phyloP scores from a whole-genome alignment of 1,140 invertebrate genomes.

The Lepidurus apus region DNA sequence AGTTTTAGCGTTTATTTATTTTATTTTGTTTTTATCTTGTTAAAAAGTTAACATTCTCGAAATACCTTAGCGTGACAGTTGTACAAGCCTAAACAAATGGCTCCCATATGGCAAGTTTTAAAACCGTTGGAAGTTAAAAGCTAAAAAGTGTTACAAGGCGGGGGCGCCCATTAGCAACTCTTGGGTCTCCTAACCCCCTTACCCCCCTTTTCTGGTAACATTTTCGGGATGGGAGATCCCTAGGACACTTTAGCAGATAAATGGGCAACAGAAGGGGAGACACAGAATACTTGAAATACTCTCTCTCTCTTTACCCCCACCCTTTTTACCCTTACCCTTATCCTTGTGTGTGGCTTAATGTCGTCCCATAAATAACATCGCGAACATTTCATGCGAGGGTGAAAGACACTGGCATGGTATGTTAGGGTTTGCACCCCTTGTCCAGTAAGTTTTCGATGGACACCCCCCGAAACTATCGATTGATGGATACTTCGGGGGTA shows the following conservation, averaged over 20 bases:
- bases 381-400: background rate
- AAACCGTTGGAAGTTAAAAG: background rate
- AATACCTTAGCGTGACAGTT: conserved; percentile 7
- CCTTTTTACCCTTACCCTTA: background rate
- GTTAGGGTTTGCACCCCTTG: background rate
- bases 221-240: background rate
- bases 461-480: background rate
- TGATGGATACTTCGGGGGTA: background rate
- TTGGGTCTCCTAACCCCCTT: background rate
- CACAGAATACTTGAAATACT: background rate
- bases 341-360: background rate
- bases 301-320: background rate
- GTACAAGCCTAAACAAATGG: background rate
- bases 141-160: conserved; percentile 13
- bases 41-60: background rate
- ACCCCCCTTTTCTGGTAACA: background rate
- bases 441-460: background rate
- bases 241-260: conserved; percentile 18
- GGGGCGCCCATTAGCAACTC: conserved; percentile 20
- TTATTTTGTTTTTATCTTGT: background rate
- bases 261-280: background rate
- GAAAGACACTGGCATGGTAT: background rate
- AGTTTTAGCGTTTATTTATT: background rate
- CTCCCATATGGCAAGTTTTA: background rate
- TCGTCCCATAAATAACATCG: conserved; percentile 5